These are phyloP conservation scores for Belgica antarctica DNA, from an alignment of 2,888 invertebrate species.

Conservation along the genomic window DNA sequence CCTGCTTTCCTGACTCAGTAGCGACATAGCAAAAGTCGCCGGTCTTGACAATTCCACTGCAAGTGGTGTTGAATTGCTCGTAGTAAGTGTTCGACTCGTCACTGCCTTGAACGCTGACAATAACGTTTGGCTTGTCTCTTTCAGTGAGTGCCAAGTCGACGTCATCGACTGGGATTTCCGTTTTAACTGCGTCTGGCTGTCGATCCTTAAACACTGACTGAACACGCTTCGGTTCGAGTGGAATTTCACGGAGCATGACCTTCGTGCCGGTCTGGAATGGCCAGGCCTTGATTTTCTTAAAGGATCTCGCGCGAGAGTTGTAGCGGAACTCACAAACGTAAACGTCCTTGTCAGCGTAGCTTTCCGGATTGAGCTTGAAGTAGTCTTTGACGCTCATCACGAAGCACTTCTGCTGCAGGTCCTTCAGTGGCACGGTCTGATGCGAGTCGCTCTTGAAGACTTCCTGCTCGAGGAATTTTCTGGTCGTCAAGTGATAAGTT, in stretches of 20 bases:
- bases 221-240: conserved; percentile 79
- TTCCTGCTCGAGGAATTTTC: conserved; percentile 94
- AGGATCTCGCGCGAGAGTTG: conserved; percentile 77
- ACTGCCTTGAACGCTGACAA: conserved; percentile 66
- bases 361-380: conserved; percentile 83
- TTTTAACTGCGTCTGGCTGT: conserved; percentile 13
- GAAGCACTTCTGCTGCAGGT: conserved; percentile 83
- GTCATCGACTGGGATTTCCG: conserved; percentile 32
- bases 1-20: conserved; percentile 83
- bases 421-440: conserved; percentile 78
- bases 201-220: conserved; percentile 74
- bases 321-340: conserved; percentile 97
- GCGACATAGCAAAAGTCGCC: conserved; percentile 96
- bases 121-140: conserved; percentile 83
- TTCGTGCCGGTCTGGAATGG: conserved; percentile 62
- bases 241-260: conserved; percentile 67
- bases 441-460: conserved; percentile 93
- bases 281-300: conserved; percentile 91
- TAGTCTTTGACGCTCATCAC: conserved; percentile 95
- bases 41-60: conserved; percentile 77
- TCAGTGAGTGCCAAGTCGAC: conserved; percentile 64
- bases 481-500: conserved; percentile 91
- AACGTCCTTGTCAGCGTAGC: conserved; percentile 86
- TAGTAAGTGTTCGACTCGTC: conserved; percentile 82
- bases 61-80: conserved; percentile 86